Evolutionary conservation across 2,113 vertebrate genomes (phyloP).

Genomic region (Leptobrachium ailaonicum): DNA sequence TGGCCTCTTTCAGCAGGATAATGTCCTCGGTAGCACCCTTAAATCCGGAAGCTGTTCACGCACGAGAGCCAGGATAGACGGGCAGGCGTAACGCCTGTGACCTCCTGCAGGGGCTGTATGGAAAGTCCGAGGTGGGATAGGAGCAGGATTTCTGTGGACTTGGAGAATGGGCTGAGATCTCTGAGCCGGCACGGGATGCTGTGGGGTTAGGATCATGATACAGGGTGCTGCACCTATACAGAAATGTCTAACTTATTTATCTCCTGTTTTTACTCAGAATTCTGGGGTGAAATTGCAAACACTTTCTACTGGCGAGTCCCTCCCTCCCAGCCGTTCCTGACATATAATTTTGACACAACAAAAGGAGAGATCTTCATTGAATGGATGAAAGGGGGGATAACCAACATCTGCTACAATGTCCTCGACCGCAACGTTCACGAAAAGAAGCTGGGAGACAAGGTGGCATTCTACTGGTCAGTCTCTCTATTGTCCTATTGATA

Average conservation of each 20-base stretch:
- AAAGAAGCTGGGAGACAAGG: conserved; percentile 86
- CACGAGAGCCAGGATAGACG: no score
- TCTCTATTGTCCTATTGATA: background rate
- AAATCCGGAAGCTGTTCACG: no score
- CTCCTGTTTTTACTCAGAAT: conserved; percentile 68
- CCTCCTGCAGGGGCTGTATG: no score
- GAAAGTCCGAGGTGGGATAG: no score
- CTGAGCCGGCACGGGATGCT: no score
- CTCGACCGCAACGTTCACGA: conserved; percentile 88
- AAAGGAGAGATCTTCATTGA: conserved; percentile 91
- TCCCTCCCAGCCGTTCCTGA: conserved; percentile 78
- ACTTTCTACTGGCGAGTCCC: conserved; percentile 92
- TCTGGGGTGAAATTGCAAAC: conserved; percentile 88
- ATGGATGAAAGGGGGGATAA: conserved; percentile 94
- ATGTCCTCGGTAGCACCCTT: no score
- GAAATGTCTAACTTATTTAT: background rate
- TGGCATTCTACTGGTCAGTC: conserved; percentile 93
- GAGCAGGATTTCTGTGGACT: no score
- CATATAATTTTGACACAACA: conserved; percentile 93
- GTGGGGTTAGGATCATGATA: no score
- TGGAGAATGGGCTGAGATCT: no score
- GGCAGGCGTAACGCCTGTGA: no score
- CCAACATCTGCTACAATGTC: conserved; percentile 96
- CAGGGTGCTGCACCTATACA: no score
- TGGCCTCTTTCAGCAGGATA: no score